Percentiles rank a stretch among this genome's conserved stretches.
phyloP scores from a whole-genome alignment of 2,888 invertebrate species.

The Drosophila peninsularis region DNA sequence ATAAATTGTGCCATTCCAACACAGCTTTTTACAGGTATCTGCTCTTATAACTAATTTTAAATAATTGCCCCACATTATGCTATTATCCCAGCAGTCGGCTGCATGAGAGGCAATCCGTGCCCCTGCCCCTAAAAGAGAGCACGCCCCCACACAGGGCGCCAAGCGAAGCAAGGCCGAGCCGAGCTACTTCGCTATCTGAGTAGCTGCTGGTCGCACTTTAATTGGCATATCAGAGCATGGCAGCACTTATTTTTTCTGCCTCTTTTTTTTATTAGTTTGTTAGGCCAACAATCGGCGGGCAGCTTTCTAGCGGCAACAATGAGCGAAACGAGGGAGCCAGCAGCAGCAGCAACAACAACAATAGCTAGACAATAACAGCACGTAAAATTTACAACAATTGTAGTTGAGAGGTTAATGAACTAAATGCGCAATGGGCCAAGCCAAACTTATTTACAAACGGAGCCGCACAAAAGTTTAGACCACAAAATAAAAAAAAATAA shows the following conservation, averaged over 20 bases:
- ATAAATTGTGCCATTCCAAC: neutral
- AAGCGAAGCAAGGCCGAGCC: neutral
- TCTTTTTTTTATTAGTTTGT: conserved; percentile 63
- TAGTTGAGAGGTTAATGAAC: conserved; percentile 80
- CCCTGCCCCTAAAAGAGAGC: conserved; percentile 38
- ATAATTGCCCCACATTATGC: conserved; percentile 68
- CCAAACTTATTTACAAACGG: conserved; percentile 66
- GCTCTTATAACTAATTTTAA: conserved; percentile 68
- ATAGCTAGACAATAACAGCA: conserved; percentile 31
- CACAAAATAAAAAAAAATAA: conserved; percentile 9
- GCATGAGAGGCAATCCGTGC: neutral
- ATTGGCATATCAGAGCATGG: conserved; percentile 73
- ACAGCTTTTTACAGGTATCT: conserved; percentile 24
- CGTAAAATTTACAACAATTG: conserved; percentile 72
- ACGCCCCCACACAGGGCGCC: conserved; percentile 54
- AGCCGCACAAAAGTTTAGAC: conserved; percentile 34
- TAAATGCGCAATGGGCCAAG: conserved; percentile 80
- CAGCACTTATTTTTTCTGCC: conserved; percentile 47
- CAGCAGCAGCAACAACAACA: conserved; percentile 21
- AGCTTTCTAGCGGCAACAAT: conserved; percentile 71
- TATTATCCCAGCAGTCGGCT: conserved; percentile 45
- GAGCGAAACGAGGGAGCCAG: conserved; percentile 40
- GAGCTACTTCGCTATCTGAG: conserved; percentile 23
- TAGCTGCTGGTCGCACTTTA: conserved; percentile 71
- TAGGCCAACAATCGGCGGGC: conserved; percentile 53